Conservation (phyloP, 2,797 vertebrate species). For the Acanthiza pusilla region DNA sequence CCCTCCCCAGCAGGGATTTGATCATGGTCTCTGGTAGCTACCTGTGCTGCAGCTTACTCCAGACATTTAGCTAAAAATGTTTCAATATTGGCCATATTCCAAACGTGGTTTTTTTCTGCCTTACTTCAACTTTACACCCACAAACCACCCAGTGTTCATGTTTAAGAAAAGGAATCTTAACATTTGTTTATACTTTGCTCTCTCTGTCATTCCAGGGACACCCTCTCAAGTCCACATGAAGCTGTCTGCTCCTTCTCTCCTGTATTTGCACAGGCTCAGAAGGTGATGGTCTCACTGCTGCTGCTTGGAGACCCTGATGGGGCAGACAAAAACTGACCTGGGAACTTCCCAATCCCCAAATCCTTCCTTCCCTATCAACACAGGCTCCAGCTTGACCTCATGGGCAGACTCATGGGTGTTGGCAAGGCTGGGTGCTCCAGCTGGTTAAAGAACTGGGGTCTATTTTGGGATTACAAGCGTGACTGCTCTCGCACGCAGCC, state of each 20-base stretch:
- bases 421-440: background rate
- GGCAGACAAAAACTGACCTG: background rate
- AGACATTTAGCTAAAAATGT: background rate
- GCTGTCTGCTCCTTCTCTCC: rapidly evolving
- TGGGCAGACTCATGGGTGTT: rapidly evolving
- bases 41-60: background rate
- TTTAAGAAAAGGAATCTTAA: background rate
- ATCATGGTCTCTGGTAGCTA: background rate
- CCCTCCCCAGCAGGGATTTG: background rate
- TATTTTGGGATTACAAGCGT: background rate
- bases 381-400: background rate
- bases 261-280: rapidly evolving
- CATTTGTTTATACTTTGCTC: background rate
- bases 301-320: rapidly evolving
- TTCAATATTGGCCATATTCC: background rate
- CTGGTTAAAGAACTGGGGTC: background rate
- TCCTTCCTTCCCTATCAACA: background rate
- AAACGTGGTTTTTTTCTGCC: rapidly evolving
- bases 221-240: rapidly evolving
- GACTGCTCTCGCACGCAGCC: background rate
- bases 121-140: background rate
- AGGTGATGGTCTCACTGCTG: no score
- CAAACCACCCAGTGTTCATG: background rate
- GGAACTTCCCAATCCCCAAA: background rate
- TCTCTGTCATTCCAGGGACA: background rate